phyloP scores from a whole-genome alignment of 2,888 invertebrate species.

The Coremacera marginata region DNA sequence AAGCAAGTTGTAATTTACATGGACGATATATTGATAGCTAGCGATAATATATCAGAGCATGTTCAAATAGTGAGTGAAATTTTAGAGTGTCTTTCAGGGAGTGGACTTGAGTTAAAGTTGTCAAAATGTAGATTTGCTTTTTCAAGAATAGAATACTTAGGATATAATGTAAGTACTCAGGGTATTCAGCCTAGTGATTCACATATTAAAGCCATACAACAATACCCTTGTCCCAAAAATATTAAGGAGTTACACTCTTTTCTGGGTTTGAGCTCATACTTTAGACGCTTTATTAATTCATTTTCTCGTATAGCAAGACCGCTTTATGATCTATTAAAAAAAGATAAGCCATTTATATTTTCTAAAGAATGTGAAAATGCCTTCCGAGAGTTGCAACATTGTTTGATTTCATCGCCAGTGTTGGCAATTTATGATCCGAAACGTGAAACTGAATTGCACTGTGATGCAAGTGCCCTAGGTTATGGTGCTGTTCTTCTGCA shows the following conservation, averaged over 20 bases:
- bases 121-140: neutral
- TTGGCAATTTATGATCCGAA: constrained; percentile 1
- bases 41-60: neutral
- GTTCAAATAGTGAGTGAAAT: neutral
- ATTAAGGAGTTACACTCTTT: neutral
- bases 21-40: neutral
- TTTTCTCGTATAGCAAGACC: neutral
- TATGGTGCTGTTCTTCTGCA: constrained; percentile 12
- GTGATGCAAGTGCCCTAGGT: neutral
- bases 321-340: neutral
- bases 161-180: neutral
- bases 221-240: neutral
- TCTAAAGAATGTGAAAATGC: neutral
- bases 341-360: neutral
- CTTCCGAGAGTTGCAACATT: neutral
- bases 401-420: neutral
- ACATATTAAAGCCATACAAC: neutral
- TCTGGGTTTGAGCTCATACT: neutral
- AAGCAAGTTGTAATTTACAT: neutral
- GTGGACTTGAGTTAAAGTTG: neutral
- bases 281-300: neutral
- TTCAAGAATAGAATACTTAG: no score
- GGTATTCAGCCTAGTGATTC: constrained; percentile 4
- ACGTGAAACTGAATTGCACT: constrained; percentile 1
- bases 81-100: neutral